Conservation (phyloP, 2,113 vertebrate genomes). For the Pelecanoides urinatrix region DNA sequence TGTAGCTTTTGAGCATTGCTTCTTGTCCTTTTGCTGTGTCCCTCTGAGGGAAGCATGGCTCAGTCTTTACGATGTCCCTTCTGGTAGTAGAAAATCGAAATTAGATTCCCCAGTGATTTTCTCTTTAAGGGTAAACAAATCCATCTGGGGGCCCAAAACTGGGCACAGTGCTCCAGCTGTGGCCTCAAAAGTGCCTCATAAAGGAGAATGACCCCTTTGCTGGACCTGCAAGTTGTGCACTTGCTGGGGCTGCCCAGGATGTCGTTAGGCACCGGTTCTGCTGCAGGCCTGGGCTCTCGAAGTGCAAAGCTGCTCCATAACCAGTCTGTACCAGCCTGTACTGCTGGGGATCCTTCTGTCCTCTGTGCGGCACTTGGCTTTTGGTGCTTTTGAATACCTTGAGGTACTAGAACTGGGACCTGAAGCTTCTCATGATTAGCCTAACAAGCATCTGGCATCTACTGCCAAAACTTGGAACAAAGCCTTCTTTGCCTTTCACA, state of each 20-base stretch:
- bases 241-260: neutral
- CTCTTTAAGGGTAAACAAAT: neutral
- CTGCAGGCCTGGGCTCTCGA: neutral
- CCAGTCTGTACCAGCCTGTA: neutral
- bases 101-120: neutral
- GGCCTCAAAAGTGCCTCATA: neutral
- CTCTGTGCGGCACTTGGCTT: neutral
- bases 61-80: neutral
- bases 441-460: neutral
- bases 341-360: neutral
- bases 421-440: neutral
- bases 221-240: neutral
- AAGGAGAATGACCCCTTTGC: neutral
- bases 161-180: neutral
- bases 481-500: neutral
- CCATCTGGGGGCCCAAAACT: neutral
- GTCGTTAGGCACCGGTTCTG: too few relatives aligned
- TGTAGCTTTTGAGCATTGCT: neutral
- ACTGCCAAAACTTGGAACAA: neutral
- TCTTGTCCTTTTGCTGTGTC: neutral
- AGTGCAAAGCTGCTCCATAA: fast-evolving
- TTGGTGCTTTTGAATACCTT: neutral
- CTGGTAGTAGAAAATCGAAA: neutral
- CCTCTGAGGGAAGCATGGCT: neutral
- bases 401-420: neutral